These are phyloP conservation scores for Drosophila paulistorum DNA, from an alignment of 1,140 invertebrate species.

Conservation along the genomic window DNA sequence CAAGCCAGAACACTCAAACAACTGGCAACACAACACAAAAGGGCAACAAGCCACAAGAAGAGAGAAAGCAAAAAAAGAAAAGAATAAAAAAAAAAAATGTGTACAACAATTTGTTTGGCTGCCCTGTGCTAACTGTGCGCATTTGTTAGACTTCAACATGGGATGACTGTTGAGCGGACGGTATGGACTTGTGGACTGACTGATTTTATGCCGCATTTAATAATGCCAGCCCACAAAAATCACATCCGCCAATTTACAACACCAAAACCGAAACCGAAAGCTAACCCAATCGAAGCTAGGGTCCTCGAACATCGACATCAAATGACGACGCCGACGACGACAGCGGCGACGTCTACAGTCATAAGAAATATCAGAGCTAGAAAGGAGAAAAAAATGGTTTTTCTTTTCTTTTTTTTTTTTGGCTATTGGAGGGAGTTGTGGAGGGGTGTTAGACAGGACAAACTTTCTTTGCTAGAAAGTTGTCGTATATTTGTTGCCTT, in stretches of 20 bases:
- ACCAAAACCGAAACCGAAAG: constrained; percentile 30
- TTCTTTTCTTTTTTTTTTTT: background rate
- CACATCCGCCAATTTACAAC: constrained; percentile 79
- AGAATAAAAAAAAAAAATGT: constrained; percentile 25
- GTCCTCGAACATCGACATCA: constrained; percentile 26
- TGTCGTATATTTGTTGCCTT: constrained; percentile 81
- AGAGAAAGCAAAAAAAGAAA: constrained; percentile 19
- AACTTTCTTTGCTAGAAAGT: constrained; percentile 72
- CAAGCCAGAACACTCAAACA: constrained; percentile 45
- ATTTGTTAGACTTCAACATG: constrained; percentile 74
- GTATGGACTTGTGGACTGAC: constrained; percentile 23
- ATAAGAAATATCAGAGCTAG: constrained; percentile 75
- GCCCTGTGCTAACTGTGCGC: constrained; percentile 71
- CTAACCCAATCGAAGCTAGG: constrained; percentile 67
- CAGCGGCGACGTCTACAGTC: constrained; percentile 38
- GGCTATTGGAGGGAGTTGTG: background rate
- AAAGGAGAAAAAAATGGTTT: constrained; percentile 23
- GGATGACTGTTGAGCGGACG: constrained; percentile 35
- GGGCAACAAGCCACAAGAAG: constrained; percentile 25
- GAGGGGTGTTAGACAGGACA: constrained; percentile 47
- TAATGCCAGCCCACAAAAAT: constrained; percentile 78
- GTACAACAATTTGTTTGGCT: constrained; percentile 65
- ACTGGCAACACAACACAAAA: constrained; percentile 61
- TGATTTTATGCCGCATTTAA: constrained; percentile 81
- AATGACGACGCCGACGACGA: constrained; percentile 48